A percentile compares a stretch with the other conserved stretches of the same genome.
These are phyloP conservation scores for Drosophila auraria DNA, from an alignment of 1,140 invertebrate genomes.

Conservation along the genomic window DNA sequence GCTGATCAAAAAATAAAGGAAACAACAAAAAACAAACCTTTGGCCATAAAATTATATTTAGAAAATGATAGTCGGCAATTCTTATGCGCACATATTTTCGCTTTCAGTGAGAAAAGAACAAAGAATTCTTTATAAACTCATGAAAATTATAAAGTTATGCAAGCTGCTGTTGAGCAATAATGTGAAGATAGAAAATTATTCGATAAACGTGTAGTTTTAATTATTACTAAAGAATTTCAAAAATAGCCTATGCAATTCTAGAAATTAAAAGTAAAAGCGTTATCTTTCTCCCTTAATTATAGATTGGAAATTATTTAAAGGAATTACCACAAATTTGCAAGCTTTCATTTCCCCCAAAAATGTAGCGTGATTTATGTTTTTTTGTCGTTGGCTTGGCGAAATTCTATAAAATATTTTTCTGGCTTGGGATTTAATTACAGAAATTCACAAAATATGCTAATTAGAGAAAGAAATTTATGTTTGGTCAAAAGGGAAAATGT, in stretches of 20 bases:
- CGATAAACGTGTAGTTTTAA: not conserved
- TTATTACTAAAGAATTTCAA: not conserved
- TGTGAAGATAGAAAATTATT: not conserved
- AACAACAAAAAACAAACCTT: slow-evolving; percentile 6
- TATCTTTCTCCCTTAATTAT: not conserved
- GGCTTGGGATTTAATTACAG: slow-evolving; percentile 46
- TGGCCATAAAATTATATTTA: slow-evolving; percentile 40
- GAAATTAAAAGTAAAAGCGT: not conserved
- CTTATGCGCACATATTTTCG: slow-evolving; percentile 41
- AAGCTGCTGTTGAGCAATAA: slow-evolving; percentile 24
- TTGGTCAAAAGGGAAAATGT: slow-evolving; percentile 27
- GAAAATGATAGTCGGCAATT: slow-evolving; percentile 35
- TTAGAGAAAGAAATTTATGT: slow-evolving; percentile 18
- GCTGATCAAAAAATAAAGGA: slow-evolving; percentile 14
- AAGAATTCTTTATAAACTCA: slow-evolving; percentile 1
- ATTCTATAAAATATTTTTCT: slow-evolving; percentile 42
- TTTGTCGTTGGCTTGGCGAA: slow-evolving; percentile 16
- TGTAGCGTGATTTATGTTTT: slow-evolving; percentile 31
- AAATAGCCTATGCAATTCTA: not conserved
- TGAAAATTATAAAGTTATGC: slow-evolving; percentile 24
- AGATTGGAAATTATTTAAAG: not conserved
- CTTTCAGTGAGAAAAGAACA: slow-evolving; percentile 45
- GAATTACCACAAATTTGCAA: slow-evolving; percentile 8
- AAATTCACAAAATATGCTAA: slow-evolving; percentile 47
- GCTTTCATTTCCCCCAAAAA: slow-evolving; percentile 55